phyloP scores from a whole-genome alignment of 2,888 invertebrate genomes.

The Malthinus seriepunctatus region DNA sequence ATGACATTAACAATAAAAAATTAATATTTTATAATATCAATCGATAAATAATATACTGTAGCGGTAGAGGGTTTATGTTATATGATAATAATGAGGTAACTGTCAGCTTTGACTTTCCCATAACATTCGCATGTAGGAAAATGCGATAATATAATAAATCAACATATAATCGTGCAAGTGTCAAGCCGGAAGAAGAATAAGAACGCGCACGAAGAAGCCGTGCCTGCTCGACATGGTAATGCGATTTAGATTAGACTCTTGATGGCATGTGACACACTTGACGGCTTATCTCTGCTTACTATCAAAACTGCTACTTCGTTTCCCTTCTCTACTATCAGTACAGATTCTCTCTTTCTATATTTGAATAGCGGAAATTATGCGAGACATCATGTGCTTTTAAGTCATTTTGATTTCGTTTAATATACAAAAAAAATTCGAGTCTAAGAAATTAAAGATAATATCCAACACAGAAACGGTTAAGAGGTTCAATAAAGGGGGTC shows the following conservation, averaged over 20 bases:
- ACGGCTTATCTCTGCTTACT: slow-evolving; percentile 46
- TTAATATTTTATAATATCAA: slow-evolving; percentile 20
- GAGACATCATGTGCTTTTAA: slow-evolving; percentile 17
- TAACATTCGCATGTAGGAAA: slow-evolving; percentile 35
- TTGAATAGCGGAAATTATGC: slow-evolving; percentile 31
- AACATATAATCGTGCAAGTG: slow-evolving; percentile 46
- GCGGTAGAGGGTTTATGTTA: slow-evolving; percentile 15
- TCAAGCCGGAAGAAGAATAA: slow-evolving; percentile 39
- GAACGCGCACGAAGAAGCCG: slow-evolving; percentile 35
- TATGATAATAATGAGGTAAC: slow-evolving; percentile 30
- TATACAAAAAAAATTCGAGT: background rate
- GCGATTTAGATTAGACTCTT: slow-evolving; percentile 52
- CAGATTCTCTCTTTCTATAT: slow-evolving; percentile 28
- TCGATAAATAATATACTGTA: slow-evolving; percentile 22
- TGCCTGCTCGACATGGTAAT: slow-evolving; percentile 41
- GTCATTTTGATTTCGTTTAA: background rate
- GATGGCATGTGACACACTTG: slow-evolving; percentile 51
- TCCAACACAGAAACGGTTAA: too few species aligned
- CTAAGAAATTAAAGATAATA: too few species aligned
- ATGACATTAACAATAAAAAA: slow-evolving; percentile 9
- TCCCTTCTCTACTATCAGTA: slow-evolving; percentile 32
- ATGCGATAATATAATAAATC: slow-evolving; percentile 47
- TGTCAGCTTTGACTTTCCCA: slow-evolving; percentile 29
- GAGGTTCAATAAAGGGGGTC: too few species aligned
- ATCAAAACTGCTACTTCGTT: slow-evolving; percentile 41